Evolutionary conservation across 1,140 invertebrate genomes (phyloP).

Genomic region (Sarcophaga bullata): DNA sequence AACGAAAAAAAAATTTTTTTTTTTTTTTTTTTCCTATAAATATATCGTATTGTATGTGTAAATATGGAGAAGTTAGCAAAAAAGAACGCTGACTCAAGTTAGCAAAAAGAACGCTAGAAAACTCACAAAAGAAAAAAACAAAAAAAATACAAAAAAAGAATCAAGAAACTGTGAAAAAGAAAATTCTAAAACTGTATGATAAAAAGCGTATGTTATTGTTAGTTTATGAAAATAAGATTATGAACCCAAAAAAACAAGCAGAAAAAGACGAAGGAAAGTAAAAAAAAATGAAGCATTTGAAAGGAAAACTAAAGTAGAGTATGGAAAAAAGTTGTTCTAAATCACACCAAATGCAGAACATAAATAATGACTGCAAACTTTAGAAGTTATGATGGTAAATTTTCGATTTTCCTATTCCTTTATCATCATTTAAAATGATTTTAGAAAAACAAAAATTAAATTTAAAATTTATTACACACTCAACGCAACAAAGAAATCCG

Average conservation of each 20-base stretch:
- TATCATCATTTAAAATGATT: no score
- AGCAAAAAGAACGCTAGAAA: neutral
- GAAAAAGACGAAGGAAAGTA: neutral
- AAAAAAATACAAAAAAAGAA: neutral
- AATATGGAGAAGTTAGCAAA: neutral
- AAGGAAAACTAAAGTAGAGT: neutral
- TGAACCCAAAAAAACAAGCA: neutral
- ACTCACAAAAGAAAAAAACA: constrained; percentile 5
- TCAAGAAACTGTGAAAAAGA: neutral
- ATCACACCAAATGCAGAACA: neutral
- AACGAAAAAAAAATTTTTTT: no score
- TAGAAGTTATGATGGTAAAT: neutral
- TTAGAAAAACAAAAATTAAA: no score
- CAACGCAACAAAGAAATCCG: no score
- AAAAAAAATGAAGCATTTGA: neutral
- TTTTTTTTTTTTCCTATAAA: no score
- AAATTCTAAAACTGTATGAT: neutral
- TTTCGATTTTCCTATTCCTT: neutral
- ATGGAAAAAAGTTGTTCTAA: neutral
- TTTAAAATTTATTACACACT: no score
- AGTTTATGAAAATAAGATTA: constrained; percentile 20
- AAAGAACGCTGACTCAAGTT: no score
- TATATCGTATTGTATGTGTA: neutral
- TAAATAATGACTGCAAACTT: constrained; percentile 1
- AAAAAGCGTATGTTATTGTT: constrained; percentile 24